Base-by-base conservation (phyloP, 1,140 invertebrate genomes). In the Formica selysi region DNA sequence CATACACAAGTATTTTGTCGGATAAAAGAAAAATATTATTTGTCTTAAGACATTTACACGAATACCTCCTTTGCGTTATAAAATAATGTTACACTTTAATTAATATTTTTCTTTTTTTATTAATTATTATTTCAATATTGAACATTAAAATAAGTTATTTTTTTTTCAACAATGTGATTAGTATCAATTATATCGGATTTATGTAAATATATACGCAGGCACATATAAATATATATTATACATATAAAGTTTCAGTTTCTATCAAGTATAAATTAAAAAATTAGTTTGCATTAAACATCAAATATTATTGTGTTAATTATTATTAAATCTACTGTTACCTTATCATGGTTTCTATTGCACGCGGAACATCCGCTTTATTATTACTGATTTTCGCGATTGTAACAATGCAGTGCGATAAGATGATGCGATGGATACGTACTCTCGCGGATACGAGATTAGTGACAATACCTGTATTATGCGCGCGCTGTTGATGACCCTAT, bases 371-470 rank as follows among this genome's bases (percentile, higher is more conserved):
- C 88, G 54, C 62, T 29, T 54, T 62, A 87, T 89, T 89, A 89
- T 83, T 74, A 54, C 73, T 48, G 65, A 80, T 83, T 76, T 79
- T 89, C 76, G 41, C 71, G 87, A 81, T 89, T 73, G 51, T 67
- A 51, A 89, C 87, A 89, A 89, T 89, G 78, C 38, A 51, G 16
- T 0, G 65, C 78, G 87, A 89, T 89, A 89, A 89, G 86, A 80
- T 67, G 36, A 61, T 54, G 38, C 41, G 68, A 76, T 78, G 76
- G 87, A 86, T 83, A 78, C 78, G 76, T 76, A 61, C 74, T 81
- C 26, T 32, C 32, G 32, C 76, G 68, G 87, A 86, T 89, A 73
- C 83, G 78, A 89, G 85, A 83, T 67, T 13, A 74, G 32, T 48
- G 74, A 76, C 62, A 73, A 74, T 70, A 62, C 59, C 76, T 76